These are phyloP conservation scores for Hydractinia echinata DNA, from an alignment of 30 jellyfish, hydroid and myxozoan species.

Conservation along the genomic window DNA sequence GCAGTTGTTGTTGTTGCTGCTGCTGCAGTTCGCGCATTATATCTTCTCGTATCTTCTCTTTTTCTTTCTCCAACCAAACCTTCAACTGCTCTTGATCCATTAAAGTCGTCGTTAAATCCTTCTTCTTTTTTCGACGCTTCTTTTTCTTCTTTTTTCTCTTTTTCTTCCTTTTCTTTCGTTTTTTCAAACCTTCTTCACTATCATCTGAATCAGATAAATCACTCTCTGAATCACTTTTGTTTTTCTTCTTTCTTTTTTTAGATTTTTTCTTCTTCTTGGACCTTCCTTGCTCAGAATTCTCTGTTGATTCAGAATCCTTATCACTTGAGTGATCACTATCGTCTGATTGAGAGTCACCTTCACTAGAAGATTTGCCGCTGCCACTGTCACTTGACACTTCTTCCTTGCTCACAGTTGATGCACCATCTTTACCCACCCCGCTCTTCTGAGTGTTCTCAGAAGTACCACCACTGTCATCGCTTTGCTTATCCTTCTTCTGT, in stretches of 20 bases:
- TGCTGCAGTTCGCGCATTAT: background rate
- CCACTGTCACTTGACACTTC: too few relatives aligned
- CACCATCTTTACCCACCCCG: too few relatives aligned
- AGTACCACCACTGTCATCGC: too few relatives aligned
- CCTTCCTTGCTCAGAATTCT: background rate
- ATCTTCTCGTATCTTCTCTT: background rate
- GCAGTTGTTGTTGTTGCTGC: background rate
- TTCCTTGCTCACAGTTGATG: too few relatives aligned
- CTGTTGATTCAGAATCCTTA: too few relatives aligned
- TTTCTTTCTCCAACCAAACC: background rate
- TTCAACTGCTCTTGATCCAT: background rate
- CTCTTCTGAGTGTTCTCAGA: too few relatives aligned
- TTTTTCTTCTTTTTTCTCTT: background rate
- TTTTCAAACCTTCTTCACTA: background rate
- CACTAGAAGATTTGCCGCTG: too few relatives aligned
- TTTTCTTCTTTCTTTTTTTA: background rate
- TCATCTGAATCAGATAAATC: background rate
- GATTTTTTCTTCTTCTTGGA: constrained; percentile 10
- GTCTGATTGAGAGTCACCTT: too few relatives aligned
- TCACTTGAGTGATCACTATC: too few relatives aligned
- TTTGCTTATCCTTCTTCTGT: too few relatives aligned
- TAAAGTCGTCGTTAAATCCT: background rate
- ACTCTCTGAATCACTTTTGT: background rate
- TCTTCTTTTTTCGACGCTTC: background rate
- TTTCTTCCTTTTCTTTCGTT: constrained; percentile 1